Evolutionary conservation across 2,797 vertebrate species (phyloP).

Genomic region (Spatula clypeata): DNA sequence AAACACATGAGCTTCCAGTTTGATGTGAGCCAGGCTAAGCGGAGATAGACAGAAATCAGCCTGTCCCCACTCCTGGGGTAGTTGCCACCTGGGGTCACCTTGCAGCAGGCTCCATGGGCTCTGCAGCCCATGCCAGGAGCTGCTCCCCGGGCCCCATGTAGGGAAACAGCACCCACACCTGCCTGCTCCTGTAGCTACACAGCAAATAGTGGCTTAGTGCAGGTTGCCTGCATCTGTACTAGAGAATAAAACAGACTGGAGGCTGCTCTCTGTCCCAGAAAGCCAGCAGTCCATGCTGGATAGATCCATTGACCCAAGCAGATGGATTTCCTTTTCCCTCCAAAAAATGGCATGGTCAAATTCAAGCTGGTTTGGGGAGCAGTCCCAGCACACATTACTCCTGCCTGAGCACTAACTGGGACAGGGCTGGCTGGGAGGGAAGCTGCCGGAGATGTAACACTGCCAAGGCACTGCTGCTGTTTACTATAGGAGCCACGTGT

Average conservation of each 20-base stretch:
- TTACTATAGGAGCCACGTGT: too few relatives aligned
- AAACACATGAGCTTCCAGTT: background rate
- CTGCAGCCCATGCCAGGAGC: rapidly evolving
- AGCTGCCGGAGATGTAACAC: background rate
- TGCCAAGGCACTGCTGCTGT: too few relatives aligned
- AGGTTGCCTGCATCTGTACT: background rate
- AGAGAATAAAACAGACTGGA: background rate
- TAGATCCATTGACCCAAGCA: background rate
- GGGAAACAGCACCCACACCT: background rate
- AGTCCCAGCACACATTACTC: background rate
- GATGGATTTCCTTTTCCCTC: rapidly evolving
- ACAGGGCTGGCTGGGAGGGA: background rate
- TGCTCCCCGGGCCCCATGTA: background rate
- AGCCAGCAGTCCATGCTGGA: background rate
- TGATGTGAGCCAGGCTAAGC: background rate
- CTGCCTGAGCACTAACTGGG: background rate
- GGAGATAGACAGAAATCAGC: background rate
- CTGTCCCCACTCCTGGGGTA: background rate
- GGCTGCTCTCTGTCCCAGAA: background rate
- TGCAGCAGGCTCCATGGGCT: background rate
- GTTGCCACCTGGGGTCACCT: background rate
- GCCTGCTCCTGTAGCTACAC: rapidly evolving
- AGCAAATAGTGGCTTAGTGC: rapidly evolving
- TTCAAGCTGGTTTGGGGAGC: background rate
- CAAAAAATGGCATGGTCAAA: background rate